Evolutionary conservation across 1,140 invertebrate species (phyloP), one percentile per base, ranked within the genome.

Genomic region (Glomeris maerens): DNA sequence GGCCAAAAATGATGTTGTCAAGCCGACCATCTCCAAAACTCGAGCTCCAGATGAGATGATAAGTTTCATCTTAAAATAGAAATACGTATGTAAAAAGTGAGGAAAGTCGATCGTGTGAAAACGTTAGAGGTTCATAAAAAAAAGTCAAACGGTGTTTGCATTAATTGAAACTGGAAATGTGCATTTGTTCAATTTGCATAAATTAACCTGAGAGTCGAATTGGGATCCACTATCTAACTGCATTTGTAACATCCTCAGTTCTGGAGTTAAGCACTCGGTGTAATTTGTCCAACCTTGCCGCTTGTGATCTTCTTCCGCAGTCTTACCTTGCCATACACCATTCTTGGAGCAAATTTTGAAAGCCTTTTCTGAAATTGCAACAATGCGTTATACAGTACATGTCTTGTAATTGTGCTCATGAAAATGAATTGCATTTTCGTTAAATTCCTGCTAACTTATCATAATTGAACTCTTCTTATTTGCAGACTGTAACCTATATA

Each of bases 271-370:
- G 60, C 88, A 93, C 0, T 78, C 75, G 0, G 80, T 84, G 61
- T 87, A 93, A 65, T 91, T 86, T 3, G 86, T 89, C 79, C 84
- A 93, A 1, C 87, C 86, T 3, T 70, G 71, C 1, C 62, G 59
- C 38, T 59, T 60, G 28, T 63, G 64, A 36, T 49, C 42, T 20
- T 55, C 63, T 2, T 52, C 50, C 0, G 64, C 60, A 0, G 60
- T 62, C 28, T 70, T 71, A 10, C 75, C 75, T 53, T 78, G 73
- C 87, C 88, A 92, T 1, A 67, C 66, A 0, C 86, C 87, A 20
- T 79, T 73, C 1, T 70, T 57, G 1, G 75, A 76, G 60, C 89
- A 93, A 25, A 71, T 73, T 56, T 83, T 79, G 55, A 74, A 78
- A 0, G 84, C 84, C 45, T 75, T 78, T 63, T 82, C 84, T 89